Evolutionary conservation across 2,888 invertebrate genomes (phyloP).

Genomic region (Drosophila conformis): DNA sequence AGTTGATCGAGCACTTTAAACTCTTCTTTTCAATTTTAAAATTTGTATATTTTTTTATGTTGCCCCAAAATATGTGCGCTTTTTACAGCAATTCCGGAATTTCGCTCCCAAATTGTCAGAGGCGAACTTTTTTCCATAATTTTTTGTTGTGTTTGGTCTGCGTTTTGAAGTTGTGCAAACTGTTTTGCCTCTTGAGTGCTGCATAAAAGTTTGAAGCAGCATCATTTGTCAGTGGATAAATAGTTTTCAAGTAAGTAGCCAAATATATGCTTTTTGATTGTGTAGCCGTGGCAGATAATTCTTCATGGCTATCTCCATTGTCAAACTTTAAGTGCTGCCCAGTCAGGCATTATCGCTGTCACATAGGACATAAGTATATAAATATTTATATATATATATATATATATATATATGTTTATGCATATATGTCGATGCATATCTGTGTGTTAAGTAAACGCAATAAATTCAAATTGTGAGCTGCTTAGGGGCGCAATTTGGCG

Average conservation of each 20-base stretch:
- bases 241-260: conserved; percentile 77
- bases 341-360: conserved; percentile 32
- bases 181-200: conserved; percentile 75
- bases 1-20: neutral
- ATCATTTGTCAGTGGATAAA: conserved; percentile 81
- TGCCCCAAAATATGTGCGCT: conserved; percentile 4
- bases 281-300: conserved; percentile 67
- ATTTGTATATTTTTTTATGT: neutral
- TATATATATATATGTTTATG: neutral
- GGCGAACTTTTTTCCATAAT: conserved; percentile 26
- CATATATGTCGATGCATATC: conserved; percentile 8
- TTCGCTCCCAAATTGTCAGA: conserved; percentile 25
- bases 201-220: conserved; percentile 70
- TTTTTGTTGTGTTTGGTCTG: conserved; percentile 19
- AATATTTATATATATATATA: neutral
- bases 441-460: conserved; percentile 49
- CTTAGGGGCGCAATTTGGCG: conserved; percentile 59
- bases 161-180: conserved; percentile 70
- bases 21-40: neutral
- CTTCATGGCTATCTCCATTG: conserved; percentile 59
- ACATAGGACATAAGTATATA: neutral
- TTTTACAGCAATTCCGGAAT: neutral
- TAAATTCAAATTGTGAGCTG: conserved; percentile 71
- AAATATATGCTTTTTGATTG: conserved; percentile 80
- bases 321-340: conserved; percentile 54